Evolutionary conservation across 1,140 invertebrate species (phyloP), one percentile per base, ranked within the genome.

Genomic region (Brachystomella parvula): DNA sequence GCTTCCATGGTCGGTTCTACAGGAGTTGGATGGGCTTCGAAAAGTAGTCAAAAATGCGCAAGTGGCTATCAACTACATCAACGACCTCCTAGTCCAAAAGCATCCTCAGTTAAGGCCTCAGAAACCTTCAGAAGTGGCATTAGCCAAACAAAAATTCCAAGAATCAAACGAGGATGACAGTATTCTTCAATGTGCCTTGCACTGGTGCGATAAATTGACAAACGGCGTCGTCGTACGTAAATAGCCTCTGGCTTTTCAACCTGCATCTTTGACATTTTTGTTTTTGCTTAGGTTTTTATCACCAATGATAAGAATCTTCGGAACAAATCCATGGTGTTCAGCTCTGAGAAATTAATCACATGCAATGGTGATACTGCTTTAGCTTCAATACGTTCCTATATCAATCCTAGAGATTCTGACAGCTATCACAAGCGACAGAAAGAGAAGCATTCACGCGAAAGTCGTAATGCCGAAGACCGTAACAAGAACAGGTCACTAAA

Each of bases 1-100:
- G 0, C 70, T 73, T 59, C 68, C 71, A 15, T 73, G 71, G 71
- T 70, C 69, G 66, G 71, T 73, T 3, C 47, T 73, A 17, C 71
- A 73, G 66, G 71, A 73, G 62, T 39, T 73, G 58, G 71, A 73
- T 60, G 60, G 64, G 6, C 31, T 64, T 1, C 26, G 32, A 3
- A 65, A 66, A 29, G n/a, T 28, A 33, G 26, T 21, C 21, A 12
- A 61, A 32, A 31, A 26, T 31, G 57, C 57, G 9, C 57, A 59
- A 59, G 2, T 17, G 2, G 63, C 68, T 19, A 57, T 66, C 9
- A 59, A 69, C 12, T 73, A 61, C 35, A 71, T 73, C 19, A 57
- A 70, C 44, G 30, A 64, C 1, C 53, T 70, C 3, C 33, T 73
- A 17, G 56, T 57, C 0, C 35, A 31, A 3, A 73, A 71, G n/a